Evolutionary conservation across 2,113 vertebrate species (phyloP).

Genomic region (Ptilonorhynchus violaceus): DNA sequence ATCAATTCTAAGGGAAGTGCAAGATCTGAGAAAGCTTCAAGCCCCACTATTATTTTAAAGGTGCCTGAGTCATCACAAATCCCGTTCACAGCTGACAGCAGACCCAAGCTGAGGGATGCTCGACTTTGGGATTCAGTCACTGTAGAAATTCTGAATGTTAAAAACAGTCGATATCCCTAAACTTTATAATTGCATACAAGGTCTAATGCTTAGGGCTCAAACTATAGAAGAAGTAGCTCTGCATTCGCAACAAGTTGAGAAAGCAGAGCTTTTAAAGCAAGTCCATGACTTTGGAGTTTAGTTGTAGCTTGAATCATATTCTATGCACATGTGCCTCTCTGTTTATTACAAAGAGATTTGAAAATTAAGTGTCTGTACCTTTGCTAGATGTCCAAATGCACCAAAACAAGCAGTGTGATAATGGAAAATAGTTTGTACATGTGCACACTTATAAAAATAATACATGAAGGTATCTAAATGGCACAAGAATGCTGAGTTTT

Average conservation of each 20-base stretch:
- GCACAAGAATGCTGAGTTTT: not conserved
- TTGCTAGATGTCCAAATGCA: not conserved
- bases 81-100: not conserved
- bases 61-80: not conserved
- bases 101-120: not conserved
- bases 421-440: rapidly evolving
- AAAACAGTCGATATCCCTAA: not conserved
- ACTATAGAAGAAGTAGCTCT: not conserved
- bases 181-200: not conserved
- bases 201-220: not conserved
- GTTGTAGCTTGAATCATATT: not conserved
- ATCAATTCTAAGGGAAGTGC: not conserved
- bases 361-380: not conserved
- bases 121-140: not conserved
- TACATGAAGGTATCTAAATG: not conserved
- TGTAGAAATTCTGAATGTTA: not conserved
- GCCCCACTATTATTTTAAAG: not conserved
- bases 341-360: not conserved
- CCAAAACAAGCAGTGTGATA: not conserved
- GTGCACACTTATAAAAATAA: not conserved
- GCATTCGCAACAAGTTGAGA: not conserved
- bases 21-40: not conserved
- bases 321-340: too few species aligned
- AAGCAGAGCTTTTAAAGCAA: not conserved
- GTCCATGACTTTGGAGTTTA: rapidly evolving